Conservation (phyloP, 1,140 invertebrate genomes). For the Drosophila santomea region DNA sequence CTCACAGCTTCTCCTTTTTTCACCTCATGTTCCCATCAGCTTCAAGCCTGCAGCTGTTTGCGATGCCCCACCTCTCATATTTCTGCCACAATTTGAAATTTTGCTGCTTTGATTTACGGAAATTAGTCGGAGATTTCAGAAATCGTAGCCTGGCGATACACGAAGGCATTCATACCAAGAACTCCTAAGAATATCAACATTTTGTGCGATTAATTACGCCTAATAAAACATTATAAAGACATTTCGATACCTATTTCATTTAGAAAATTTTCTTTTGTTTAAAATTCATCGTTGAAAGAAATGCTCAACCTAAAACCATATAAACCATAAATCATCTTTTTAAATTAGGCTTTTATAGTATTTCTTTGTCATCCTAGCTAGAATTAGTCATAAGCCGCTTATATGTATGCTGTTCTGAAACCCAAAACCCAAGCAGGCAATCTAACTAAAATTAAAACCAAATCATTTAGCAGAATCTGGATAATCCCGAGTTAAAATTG, state of each 20-base stretch:
- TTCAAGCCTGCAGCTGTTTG: conserved; percentile 28
- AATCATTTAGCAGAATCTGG: conserved; percentile 1
- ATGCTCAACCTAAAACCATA: too few relatives aligned
- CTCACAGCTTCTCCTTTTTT: not conserved
- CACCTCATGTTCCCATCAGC: not conserved
- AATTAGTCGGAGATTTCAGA: conserved; percentile 58
- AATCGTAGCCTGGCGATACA: not conserved
- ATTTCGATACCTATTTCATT: not conserved
- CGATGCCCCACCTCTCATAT: conserved; percentile 37
- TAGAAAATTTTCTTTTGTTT: too few relatives aligned
- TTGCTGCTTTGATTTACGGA: conserved; percentile 72
- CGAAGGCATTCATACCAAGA: not conserved
- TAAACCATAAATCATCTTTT: too few relatives aligned
- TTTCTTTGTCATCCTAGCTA: too few relatives aligned
- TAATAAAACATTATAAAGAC: too few relatives aligned
- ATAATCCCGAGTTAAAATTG: conserved; percentile 13
- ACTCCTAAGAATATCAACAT: not conserved
- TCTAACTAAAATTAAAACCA: not conserved
- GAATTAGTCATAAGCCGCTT: too few relatives aligned
- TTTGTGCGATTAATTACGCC: not conserved
- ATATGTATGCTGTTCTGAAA: not conserved
- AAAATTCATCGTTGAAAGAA: too few relatives aligned
- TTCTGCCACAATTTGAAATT: conserved; percentile 71
- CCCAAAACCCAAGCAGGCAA: not conserved
- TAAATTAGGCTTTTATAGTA: too few relatives aligned